Percentiles rank a stretch among this genome's conserved stretches.
These are phyloP conservation scores for Drosophila borealis DNA, from an alignment of 2,888 invertebrate genomes.

Conservation along the genomic window DNA sequence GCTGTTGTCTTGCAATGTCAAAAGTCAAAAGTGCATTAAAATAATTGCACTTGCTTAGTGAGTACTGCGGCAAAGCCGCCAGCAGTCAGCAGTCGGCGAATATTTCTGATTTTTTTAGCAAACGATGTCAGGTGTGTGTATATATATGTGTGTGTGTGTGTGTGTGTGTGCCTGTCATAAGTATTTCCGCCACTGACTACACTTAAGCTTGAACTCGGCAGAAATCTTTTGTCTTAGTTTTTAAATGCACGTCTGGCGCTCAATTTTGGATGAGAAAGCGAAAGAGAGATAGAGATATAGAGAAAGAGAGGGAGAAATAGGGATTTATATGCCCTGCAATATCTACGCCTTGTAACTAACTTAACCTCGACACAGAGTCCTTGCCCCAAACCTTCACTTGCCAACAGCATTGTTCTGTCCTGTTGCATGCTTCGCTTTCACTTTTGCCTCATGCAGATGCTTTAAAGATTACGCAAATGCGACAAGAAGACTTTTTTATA, in stretches of 20 bases:
- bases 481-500: conserved; percentile 62
- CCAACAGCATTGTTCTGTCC: conserved; percentile 33
- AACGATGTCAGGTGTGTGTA: conserved; percentile 31
- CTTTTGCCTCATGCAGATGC: conserved; percentile 50
- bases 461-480: conserved; percentile 69
- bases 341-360: conserved; percentile 20
- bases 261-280: conserved; percentile 12
- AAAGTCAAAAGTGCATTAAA: conserved; percentile 84
- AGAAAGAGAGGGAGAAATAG: conserved; percentile 27
- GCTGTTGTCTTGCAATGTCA: conserved; percentile 63
- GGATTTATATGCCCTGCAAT: conserved; percentile 40
- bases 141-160: conserved; percentile 3
- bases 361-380: conserved; percentile 62
- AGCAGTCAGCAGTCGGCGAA: conserved; percentile 27
- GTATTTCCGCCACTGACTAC: conserved; percentile 63
- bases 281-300: conserved; percentile 13
- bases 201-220: conserved; percentile 68
- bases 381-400: conserved; percentile 29
- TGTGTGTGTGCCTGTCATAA: conserved; percentile 7
- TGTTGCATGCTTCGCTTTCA: conserved; percentile 68
- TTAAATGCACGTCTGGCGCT: conserved; percentile 52
- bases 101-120: conserved; percentile 40
- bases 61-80: conserved; percentile 46
- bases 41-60: conserved; percentile 82
- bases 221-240: conserved; percentile 65